Conservation (phyloP, 1,140 invertebrate genomes). For the Pogonognathellus flavescens region DNA sequence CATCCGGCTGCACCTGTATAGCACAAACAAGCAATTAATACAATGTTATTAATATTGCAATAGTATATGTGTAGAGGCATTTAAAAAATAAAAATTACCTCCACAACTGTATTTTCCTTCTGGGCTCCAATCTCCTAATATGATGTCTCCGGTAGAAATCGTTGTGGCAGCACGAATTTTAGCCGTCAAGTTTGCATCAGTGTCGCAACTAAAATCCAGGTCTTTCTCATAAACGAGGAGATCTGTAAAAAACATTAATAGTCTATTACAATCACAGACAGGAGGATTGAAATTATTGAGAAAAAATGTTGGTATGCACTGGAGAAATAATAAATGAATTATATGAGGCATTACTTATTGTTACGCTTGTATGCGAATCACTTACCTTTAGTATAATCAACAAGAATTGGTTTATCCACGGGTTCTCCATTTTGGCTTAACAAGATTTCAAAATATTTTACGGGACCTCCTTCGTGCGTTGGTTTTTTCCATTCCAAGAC, state of each 20-base stretch:
- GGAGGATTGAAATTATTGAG: slow-evolving; percentile 7
- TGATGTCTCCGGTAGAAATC: not conserved
- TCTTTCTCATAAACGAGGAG: slow-evolving; percentile 28
- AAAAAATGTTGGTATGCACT: not conserved
- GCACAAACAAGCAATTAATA: not conserved
- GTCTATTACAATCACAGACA: too few relatives aligned
- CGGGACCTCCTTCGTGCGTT: slow-evolving; percentile 49
- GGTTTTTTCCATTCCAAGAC: slow-evolving; percentile 56
- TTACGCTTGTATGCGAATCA: too few relatives aligned
- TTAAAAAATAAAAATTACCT: slow-evolving; percentile 32
- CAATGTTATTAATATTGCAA: not conserved
- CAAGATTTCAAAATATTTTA: slow-evolving; percentile 57
- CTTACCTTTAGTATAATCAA: too few relatives aligned
- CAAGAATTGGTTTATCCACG: slow-evolving; percentile 6
- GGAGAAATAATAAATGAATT: not conserved
- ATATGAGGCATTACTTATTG: not conserved
- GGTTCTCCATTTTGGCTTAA: slow-evolving; percentile 55
- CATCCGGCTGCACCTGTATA: slow-evolving; percentile 43
- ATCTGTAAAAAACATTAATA: slow-evolving; percentile 29
- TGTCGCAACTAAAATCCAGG: slow-evolving; percentile 57
- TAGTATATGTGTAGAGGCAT: not conserved
- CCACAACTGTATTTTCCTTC: slow-evolving; percentile 58
- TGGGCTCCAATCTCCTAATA: slow-evolving; percentile 63
- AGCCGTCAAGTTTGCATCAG: slow-evolving; percentile 61
- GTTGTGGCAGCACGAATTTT: slow-evolving; percentile 61